These are phyloP conservation scores for Oncorhynchus kisutch DNA, from an alignment of 2,113 vertebrate genomes.

Conservation along the genomic window DNA sequence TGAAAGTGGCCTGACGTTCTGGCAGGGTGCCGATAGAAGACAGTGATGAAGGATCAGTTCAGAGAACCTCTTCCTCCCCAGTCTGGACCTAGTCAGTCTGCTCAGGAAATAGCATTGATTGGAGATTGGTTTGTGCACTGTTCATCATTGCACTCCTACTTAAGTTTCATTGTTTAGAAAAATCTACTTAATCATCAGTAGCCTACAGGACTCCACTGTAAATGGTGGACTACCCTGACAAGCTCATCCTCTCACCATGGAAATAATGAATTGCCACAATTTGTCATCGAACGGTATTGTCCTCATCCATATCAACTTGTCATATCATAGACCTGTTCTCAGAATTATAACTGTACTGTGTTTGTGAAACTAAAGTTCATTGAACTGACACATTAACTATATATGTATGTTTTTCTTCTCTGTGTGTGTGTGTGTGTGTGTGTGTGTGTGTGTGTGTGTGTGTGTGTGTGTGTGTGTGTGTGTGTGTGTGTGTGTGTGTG, in stretches of 20 bases:
- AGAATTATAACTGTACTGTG: too few species aligned
- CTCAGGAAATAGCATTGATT: not conserved
- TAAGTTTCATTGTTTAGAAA: not conserved
- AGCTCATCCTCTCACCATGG: not conserved
- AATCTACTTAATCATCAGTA: not conserved
- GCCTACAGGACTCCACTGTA: too few species aligned
- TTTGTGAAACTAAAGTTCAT: too few species aligned
- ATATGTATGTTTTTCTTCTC: not conserved
- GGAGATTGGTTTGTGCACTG: not conserved
- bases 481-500: constrained; percentile 11
- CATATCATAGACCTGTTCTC: too few species aligned
- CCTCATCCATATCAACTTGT: not conserved
- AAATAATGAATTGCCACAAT: not conserved
- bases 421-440: constrained; percentile 13
- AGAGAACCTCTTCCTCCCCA: not conserved
- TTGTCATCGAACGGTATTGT: not conserved
- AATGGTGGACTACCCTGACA: too few species aligned
- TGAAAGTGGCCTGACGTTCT: not conserved
- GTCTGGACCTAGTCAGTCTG: not conserved
- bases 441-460: constrained; percentile 11
- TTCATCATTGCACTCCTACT: not conserved
- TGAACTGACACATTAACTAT: too few species aligned
- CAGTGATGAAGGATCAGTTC: constrained; percentile 3
- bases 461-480: constrained; percentile 20
- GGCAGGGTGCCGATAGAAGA: not conserved